A percentile compares a stretch with the other conserved stretches of the same genome.
These are phyloP conservation scores for Tor tambroides DNA, from an alignment of 2,113 vertebrate species.

Conservation along the genomic window DNA sequence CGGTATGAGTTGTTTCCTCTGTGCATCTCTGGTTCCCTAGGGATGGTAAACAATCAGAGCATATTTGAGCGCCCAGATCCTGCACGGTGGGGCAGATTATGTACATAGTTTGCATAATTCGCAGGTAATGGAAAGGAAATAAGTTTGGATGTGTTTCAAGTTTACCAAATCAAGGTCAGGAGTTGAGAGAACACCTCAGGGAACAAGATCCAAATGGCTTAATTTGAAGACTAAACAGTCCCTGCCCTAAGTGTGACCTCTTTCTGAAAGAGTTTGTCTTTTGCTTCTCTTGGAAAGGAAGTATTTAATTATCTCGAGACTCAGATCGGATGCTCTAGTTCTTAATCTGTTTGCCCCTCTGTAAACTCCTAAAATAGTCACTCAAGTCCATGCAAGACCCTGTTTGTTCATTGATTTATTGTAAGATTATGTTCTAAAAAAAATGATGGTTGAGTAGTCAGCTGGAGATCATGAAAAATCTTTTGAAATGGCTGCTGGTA, in stretches of 20 bases:
- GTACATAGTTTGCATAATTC: conserved; percentile 42
- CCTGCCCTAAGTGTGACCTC: conserved; percentile 17
- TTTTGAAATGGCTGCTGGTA: conserved; percentile 5
- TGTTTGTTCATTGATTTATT: not conserved
- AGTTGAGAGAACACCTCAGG: conserved; percentile 38
- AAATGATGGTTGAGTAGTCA: not conserved
- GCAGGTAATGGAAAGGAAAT: conserved; percentile 43
- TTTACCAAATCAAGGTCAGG: conserved; percentile 40
- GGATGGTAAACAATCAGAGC: conserved; percentile 23
- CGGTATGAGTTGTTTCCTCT: not conserved
- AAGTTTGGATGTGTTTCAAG: conserved; percentile 16
- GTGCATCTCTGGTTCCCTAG: conserved; percentile 26
- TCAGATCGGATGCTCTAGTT: conserved; percentile 29
- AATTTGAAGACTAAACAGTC: conserved; percentile 42
- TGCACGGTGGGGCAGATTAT: conserved; percentile 22
- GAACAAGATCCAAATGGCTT: conserved; percentile 33
- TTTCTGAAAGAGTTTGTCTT: conserved; percentile 15
- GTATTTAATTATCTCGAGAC: conserved; percentile 35
- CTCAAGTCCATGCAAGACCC: not conserved
- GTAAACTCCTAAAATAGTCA: conserved; percentile 21
- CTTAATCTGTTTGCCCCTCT: conserved; percentile 30
- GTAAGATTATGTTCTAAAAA: conserved; percentile 6
- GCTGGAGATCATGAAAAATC: conserved; percentile 9
- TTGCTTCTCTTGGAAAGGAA: conserved; percentile 32
- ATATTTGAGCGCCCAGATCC: conserved; percentile 11